Percentiles rank a stretch among this genome's conserved stretches.
Evolutionary conservation across 2,888 invertebrate species (phyloP).

Genomic region (Oxystoma pomonae): DNA sequence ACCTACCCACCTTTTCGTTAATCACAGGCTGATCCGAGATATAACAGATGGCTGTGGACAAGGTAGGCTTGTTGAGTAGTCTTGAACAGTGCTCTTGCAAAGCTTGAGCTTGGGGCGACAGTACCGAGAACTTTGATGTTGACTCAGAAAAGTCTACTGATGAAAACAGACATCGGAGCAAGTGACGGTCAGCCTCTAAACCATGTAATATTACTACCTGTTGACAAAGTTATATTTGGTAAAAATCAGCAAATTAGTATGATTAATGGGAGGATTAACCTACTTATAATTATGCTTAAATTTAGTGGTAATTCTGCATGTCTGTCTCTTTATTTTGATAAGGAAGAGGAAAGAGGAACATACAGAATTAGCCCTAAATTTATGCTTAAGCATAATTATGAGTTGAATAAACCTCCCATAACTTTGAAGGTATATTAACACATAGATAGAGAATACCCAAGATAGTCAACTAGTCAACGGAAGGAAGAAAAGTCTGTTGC

Average conservation of each 20-base stretch:
- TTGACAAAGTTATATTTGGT: conserved; percentile 39
- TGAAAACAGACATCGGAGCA: conserved; percentile 91
- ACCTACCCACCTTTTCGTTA: conserved; percentile 61
- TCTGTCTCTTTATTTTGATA: too few species aligned
- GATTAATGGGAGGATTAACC: too few species aligned
- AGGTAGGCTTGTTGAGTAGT: conserved; percentile 79
- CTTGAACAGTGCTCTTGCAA: conserved; percentile 73
- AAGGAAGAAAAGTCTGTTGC: too few species aligned
- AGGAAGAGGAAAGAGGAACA: too few species aligned
- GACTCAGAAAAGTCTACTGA: conserved; percentile 76
- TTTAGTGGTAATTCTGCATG: too few species aligned
- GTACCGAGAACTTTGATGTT: conserved; percentile 52
- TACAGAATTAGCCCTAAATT: too few species aligned
- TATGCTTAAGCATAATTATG: too few species aligned
- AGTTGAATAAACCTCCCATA: too few species aligned
- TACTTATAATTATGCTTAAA: too few species aligned
- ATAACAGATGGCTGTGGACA: conserved; percentile 84
- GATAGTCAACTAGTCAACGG: too few species aligned
- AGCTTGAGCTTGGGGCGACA: conserved; percentile 64
- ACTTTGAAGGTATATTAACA: too few species aligned
- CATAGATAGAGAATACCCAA: too few species aligned
- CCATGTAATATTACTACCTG: conserved; percentile 89
- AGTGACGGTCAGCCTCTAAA: conserved; percentile 95
- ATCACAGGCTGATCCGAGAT: conserved; percentile 79
- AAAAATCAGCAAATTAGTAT: neutral